Conservation (phyloP, 2,113 vertebrate species). For the human (Homo sapiens) region GRCh38 chr2:235059001-235059500, state of each 20-base stretch:
- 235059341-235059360: background rate
- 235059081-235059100: background rate
- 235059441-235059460: background rate
- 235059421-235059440: background rate
- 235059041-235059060: background rate
- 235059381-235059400: background rate
- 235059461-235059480: background rate
- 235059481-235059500: background rate
- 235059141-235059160: background rate
- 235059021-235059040: background rate
- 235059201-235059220: background rate
- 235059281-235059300: background rate
- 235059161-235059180: background rate
- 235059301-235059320: background rate
- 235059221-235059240: background rate
- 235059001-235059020: too few relatives aligned
- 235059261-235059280: background rate
- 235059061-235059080: background rate
- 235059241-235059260: fast-evolving
- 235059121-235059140: fast-evolving
- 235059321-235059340: fast-evolving
- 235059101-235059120: background rate
- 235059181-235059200: background rate
- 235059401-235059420: background rate
- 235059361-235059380: background rate